Base-by-base conservation (phyloP, 1,140 invertebrate genomes). In the Phortica variegata region DNA sequence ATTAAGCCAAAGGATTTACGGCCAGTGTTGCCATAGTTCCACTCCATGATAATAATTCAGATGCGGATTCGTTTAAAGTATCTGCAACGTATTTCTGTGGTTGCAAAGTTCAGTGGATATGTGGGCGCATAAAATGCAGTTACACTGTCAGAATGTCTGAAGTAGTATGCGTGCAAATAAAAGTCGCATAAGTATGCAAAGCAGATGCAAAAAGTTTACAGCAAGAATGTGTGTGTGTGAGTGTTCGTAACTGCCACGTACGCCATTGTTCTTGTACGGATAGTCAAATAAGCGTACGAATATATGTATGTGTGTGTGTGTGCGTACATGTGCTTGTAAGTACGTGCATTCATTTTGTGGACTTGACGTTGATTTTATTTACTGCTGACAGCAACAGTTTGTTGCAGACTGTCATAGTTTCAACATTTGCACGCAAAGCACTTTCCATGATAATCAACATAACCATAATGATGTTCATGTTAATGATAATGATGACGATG, bases 341-440 rank as follows among this genome's bases (percentile, higher is more conserved):
- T 34, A n/a, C 10, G 33, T 7, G 26, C 6, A 29, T 29, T 6
- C 12, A 7, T 29, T 29, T 29, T 29, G 12, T 47, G 50, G 57
- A 50, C 52, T 34, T 41, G 54, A 53, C 60, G 60, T 59, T 68
- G 60, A 63, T 68, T 68, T 66, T 54, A 68, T 68, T 62, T 61
- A 68, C 49, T 52, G 54, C 45, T 43, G 46, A 47, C 60, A 60
- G 60, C 63, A 68, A 68, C 63, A 68, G 63, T 68, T 68, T 68
- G 56, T 55, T 34, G 21, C 38, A 49, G 55, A 47, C 51, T 43
- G 44, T 41, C 29, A 48, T 40, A 17, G 23, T 31, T 40, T 26
- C 40, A 18, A 15, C 18, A 13, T 12, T 20, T 10, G 9, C 2
- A 23, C 10, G 19, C 34, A 16, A 1, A 15, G 20, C 1, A 20